Evolutionary conservation across 1,140 invertebrate genomes (phyloP).

Genomic region (Yoshiicerus persimilis): DNA sequence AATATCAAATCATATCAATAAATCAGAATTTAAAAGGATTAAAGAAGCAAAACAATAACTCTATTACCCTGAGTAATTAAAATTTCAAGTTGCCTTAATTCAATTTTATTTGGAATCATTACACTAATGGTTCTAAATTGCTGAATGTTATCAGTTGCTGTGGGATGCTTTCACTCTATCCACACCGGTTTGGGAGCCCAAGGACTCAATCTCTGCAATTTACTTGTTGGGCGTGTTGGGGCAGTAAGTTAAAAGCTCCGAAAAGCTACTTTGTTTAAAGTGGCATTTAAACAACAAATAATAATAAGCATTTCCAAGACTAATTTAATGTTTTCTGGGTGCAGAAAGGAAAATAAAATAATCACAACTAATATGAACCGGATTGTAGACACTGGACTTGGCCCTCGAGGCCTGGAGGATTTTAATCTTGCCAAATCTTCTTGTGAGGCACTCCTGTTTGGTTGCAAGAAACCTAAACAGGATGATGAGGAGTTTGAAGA

Average conservation of each 20-base stretch:
- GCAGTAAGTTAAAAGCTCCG: conserved; percentile 6
- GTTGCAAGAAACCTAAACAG: conserved; percentile 6
- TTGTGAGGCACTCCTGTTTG: conserved; percentile 28
- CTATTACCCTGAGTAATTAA: too few species aligned
- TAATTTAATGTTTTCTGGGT: conserved; percentile 1
- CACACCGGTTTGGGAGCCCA: neutral
- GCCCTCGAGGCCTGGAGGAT: conserved; percentile 22
- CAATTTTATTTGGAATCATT: neutral
- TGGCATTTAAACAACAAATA: neutral
- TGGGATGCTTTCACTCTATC: conserved; percentile 36
- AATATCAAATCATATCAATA: too few species aligned
- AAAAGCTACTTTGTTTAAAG: too few species aligned
- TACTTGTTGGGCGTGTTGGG: conserved; percentile 20
- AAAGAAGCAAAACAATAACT: too few species aligned
- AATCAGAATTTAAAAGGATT: neutral
- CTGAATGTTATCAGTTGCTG: neutral
- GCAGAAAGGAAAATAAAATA: neutral
- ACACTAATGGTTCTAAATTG: neutral
- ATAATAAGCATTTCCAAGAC: neutral
- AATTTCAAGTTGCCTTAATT: too few species aligned
- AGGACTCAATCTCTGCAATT: conserved; percentile 26
- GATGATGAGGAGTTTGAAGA: neutral
- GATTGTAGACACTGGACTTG: conserved; percentile 27
- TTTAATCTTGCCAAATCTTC: conserved; percentile 23
- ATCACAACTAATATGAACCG: conserved; percentile 26